Percentiles rank a stretch among this genome's conserved stretches.
Conservation (phyloP, 2,797 vertebrate genomes). For the Knipowitschia caucasica region DNA sequence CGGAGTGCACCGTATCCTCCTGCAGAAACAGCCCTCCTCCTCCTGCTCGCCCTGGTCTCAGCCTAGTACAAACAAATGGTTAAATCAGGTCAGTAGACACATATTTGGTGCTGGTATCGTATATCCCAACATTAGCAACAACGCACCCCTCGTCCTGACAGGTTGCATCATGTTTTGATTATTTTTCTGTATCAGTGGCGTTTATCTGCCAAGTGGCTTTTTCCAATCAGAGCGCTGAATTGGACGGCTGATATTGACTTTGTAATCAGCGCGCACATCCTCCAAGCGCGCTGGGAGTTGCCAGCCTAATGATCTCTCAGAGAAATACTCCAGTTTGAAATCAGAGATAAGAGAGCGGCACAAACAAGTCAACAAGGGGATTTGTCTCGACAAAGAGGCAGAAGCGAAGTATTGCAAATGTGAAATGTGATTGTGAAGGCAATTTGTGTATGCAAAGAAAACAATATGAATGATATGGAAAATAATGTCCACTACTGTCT, state of each 20-base stretch:
- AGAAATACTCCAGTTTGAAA: constrained; percentile 1
- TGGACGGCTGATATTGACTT: constrained; percentile 35
- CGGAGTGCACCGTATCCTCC: too few species aligned
- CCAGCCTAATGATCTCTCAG: constrained; percentile 8
- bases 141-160: too few species aligned
- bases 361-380: constrained; percentile 6
- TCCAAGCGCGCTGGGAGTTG: constrained; percentile 14
- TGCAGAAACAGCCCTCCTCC: too few species aligned
- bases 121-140: too few species aligned
- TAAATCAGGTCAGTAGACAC: too few species aligned
- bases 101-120: too few species aligned
- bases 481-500: too few species aligned
- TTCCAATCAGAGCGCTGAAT: constrained; percentile 37
- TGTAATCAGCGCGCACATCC: constrained; percentile 36
- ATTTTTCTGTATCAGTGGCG: constrained; percentile 14
- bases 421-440: neutral
- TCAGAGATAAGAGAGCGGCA: neutral
- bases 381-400: neutral
- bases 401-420: neutral
- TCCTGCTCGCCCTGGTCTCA: too few species aligned
- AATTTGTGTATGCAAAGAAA: too few species aligned
- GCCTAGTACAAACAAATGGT: too few species aligned
- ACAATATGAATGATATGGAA: too few species aligned
- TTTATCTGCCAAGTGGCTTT: constrained; percentile 30
- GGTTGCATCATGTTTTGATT: constrained; percentile 38